phyloP scores from a whole-genome alignment of 2,888 invertebrate species.

The Pinctada fucata region DNA sequence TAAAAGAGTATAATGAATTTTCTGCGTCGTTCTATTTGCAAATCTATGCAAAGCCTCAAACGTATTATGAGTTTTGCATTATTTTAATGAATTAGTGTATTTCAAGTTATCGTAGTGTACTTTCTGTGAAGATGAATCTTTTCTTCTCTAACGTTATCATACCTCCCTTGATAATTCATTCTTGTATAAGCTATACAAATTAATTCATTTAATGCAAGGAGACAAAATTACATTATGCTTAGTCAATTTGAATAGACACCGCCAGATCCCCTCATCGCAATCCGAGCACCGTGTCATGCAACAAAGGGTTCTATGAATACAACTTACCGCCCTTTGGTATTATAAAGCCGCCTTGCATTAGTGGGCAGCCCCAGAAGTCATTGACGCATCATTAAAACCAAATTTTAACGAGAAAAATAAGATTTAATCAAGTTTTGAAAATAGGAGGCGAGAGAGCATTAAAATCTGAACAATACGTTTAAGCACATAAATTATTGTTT shows the following conservation, averaged over 20 bases:
- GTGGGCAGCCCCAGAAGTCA: background rate
- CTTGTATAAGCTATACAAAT: slow-evolving; percentile 55
- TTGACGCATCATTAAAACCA: background rate
- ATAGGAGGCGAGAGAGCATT: background rate
- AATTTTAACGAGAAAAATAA: background rate
- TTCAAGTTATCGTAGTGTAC: background rate
- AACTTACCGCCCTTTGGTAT: background rate
- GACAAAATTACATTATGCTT: slow-evolving; percentile 63
- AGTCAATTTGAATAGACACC: slow-evolving; percentile 58
- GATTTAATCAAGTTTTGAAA: background rate
- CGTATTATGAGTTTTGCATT: slow-evolving; percentile 60
- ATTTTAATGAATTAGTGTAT: slow-evolving; percentile 52
- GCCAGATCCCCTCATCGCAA: background rate
- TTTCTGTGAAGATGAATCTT: background rate
- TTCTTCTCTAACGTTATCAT: background rate
- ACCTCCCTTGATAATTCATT: slow-evolving; percentile 44
- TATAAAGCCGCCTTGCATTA: background rate
- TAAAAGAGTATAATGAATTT: background rate
- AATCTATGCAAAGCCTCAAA: slow-evolving; percentile 48
- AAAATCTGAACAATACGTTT: background rate
- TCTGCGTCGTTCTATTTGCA: slow-evolving; percentile 31
- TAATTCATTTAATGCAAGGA: slow-evolving; percentile 67
- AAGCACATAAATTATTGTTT: no score
- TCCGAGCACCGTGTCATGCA: background rate
- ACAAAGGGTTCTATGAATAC: background rate